These are phyloP conservation scores for Lethenteron reissneri DNA, from an alignment of 2,113 vertebrate species.

Conservation along the genomic window DNA sequence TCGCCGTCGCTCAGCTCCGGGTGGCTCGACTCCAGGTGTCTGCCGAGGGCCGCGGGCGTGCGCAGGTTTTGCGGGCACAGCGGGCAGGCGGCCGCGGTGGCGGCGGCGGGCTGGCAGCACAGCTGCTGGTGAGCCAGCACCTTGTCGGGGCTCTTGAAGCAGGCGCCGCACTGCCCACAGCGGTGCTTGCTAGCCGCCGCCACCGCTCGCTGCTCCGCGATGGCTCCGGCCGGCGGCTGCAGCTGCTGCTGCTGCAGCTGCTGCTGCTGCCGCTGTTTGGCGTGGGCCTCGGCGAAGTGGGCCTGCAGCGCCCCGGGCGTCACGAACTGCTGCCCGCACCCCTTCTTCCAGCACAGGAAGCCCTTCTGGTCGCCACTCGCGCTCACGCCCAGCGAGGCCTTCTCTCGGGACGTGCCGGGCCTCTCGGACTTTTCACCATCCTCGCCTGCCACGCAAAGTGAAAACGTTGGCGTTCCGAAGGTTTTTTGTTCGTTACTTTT, in stretches of 20 bases:
- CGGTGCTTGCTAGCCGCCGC: conserved; percentile 46
- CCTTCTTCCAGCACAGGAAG: conserved; percentile 51
- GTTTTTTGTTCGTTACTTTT: no score
- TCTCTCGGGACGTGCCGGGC: conserved; percentile 2
- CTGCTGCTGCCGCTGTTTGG: conserved; percentile 54
- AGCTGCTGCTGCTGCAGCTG: conserved; percentile 87
- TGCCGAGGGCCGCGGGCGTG: conserved; percentile 96
- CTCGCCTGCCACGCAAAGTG: not conserved
- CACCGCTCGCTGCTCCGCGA: no score
- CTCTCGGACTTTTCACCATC: not conserved
- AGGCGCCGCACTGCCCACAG: conserved; percentile 92
- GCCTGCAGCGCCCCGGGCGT: conserved; percentile 47
- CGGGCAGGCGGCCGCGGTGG: conserved; percentile 92
- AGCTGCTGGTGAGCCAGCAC: conserved; percentile 43
- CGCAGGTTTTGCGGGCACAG: conserved; percentile 95
- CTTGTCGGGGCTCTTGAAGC: conserved; percentile 99
- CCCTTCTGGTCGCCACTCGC: not conserved
- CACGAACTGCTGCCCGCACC: conserved; percentile 44
- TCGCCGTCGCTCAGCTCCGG: conserved; percentile 82
- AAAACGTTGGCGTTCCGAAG: no score
- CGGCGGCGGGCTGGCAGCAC: conserved; percentile 97
- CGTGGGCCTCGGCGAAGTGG: conserved; percentile 53
- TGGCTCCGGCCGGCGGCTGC: no score
- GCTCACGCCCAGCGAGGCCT: not conserved
- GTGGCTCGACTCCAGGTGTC: conserved; percentile 91